Evolutionary conservation across 2,888 invertebrate species (phyloP), one percentile per base, ranked within the genome.

Genomic region (Parthenolecanium corni): DNA sequence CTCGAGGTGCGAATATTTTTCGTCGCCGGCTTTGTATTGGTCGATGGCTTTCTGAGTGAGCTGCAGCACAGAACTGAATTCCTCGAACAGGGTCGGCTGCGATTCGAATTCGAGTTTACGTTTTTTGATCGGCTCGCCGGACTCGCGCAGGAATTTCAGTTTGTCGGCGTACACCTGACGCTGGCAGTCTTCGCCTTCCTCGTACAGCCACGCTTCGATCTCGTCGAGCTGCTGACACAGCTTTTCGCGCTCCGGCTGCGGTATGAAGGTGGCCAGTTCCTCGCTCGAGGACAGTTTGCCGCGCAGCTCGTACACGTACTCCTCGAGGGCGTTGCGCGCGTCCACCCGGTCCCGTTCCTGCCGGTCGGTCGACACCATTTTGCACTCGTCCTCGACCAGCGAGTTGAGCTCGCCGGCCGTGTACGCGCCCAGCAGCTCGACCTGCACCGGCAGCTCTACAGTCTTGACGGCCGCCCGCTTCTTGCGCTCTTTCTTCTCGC

Each of bases 141-240:
- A 80, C 66, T 81, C 80, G 78, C 86, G 77, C 14, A 81, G 71
- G 18, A 75, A 72, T 25, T 73, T 71, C 21, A 82, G 72, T 68
- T 76, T 76, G 49, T 80, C 77, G 18, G 76, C 71, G 70, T 84
- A 84, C 38, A 84, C 78, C 70, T 84, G 81, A 71, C 85, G 82
- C 68, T 85, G 84, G 73, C 94, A 90, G 71, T 96, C 90, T 74
- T 95, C 95, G 3, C 98, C 98, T 65, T 89, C 89, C 70, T 95
- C 96, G 71, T 98, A 99, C 18, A 98, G 78, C 98, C 98, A 98
- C 72, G 88, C 85, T 75, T 97, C 97, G 69, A 93, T 86, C 20
- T 85, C 81, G 70, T 88, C 89, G 38, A 98, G 78, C 67, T 83
- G 79, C 65, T 76, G 73, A 36, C 67, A 65, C 36, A 68, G 67